Evolutionary conservation across 1,140 invertebrate genomes (phyloP).

Genomic region (Acromyrmex heyeri): DNA sequence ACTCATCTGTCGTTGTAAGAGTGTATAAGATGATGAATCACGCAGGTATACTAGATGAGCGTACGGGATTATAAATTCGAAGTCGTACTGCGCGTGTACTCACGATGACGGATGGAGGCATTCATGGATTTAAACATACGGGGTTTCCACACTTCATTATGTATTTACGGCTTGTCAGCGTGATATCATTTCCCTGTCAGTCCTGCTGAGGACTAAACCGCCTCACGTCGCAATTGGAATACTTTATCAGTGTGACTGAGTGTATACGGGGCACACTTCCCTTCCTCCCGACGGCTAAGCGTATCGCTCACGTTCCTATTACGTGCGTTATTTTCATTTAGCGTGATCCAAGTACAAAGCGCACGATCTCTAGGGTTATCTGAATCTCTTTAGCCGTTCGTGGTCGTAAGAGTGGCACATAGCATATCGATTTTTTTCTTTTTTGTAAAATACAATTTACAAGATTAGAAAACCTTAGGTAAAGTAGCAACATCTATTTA

Average conservation of each 20-base stretch:
- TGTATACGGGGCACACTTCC: not conserved
- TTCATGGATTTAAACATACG: constrained; percentile 59
- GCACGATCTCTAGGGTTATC: not conserved
- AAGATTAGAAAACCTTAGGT: not conserved
- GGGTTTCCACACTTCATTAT: constrained; percentile 79
- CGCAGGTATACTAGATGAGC: constrained; percentile 55
- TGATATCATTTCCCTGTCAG: constrained; percentile 76
- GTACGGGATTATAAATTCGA: constrained; percentile 74
- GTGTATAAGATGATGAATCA: constrained; percentile 72
- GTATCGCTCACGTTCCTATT: not conserved
- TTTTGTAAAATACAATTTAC: constrained; percentile 28
- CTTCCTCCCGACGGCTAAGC: constrained; percentile 9
- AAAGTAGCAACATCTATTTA: constrained; percentile 7
- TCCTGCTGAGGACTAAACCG: constrained; percentile 55
- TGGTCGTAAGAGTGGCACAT: not conserved
- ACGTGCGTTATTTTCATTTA: constrained; percentile 37
- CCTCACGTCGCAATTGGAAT: constrained; percentile 68
- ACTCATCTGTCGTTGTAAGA: constrained; percentile 60
- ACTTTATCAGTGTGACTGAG: constrained; percentile 61
- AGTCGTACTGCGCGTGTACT: constrained; percentile 37
- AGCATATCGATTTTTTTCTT: constrained; percentile 23
- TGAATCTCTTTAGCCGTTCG: constrained; percentile 26
- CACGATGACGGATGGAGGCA: constrained; percentile 71
- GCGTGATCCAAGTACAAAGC: constrained; percentile 27
- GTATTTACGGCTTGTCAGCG: constrained; percentile 79